Percentiles rank a stretch among this genome's conserved stretches.
phyloP scores from a whole-genome alignment of 2,888 invertebrate genomes.

The Pollenia amentaria region DNA sequence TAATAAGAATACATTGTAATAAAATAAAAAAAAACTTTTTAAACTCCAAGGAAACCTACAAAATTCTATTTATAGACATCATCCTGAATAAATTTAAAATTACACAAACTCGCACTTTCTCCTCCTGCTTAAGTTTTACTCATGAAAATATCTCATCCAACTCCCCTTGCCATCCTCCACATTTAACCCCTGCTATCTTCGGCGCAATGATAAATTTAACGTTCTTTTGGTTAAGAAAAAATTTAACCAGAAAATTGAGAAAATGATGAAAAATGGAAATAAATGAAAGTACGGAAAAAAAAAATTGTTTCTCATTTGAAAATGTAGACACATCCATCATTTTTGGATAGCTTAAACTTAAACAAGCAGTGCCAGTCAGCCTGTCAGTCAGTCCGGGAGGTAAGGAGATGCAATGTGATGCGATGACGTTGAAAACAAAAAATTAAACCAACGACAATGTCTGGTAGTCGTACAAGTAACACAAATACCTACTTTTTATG shows the following conservation, averaged over 20 bases:
- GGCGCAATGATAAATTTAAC: slow-evolving; percentile 32
- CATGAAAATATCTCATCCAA: slow-evolving; percentile 16
- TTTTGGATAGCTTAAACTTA: slow-evolving; percentile 51
- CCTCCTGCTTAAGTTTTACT: not conserved
- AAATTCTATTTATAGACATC: slow-evolving; percentile 20
- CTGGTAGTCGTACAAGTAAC: slow-evolving; percentile 58
- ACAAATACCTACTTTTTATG: slow-evolving; percentile 69
- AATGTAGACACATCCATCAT: slow-evolving; percentile 70
- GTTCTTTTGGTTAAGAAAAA: slow-evolving; percentile 46
- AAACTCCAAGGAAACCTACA: not conserved
- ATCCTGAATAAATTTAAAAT: slow-evolving; percentile 31
- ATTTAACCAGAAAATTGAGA: slow-evolving; percentile 53
- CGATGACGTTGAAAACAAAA: slow-evolving; percentile 27
- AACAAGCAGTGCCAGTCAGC: slow-evolving; percentile 25
- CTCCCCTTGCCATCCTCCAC: not conserved
- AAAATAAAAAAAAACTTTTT: not conserved
- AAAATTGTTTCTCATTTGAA: slow-evolving; percentile 29
- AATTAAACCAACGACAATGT: slow-evolving; percentile 11
- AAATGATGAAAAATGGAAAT: not conserved
- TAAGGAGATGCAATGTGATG: slow-evolving; percentile 15
- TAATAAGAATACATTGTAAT: too few relatives aligned
- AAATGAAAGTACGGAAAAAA: slow-evolving; percentile 16
- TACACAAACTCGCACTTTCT: not conserved
- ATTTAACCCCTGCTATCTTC: not conserved
- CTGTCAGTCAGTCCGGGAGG: not conserved